phyloP scores from a whole-genome alignment of 2,113 vertebrate genomes.

The Globicephala melas region DNA sequence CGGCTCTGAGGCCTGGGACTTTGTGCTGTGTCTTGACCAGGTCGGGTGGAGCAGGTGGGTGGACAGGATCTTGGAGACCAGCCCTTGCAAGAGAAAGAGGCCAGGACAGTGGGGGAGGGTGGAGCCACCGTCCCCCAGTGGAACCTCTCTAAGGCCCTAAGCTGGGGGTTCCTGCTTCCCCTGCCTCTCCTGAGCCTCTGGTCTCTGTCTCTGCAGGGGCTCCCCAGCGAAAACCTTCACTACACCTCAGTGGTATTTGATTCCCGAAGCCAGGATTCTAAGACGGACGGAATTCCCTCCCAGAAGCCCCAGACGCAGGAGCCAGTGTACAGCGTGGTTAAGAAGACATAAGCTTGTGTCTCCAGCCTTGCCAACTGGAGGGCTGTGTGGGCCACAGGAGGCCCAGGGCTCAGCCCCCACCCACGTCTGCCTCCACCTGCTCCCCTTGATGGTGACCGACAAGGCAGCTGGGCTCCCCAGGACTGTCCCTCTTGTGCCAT shows the following conservation, averaged over 20 bases:
- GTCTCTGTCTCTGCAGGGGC: not conserved
- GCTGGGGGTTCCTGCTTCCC: not conserved
- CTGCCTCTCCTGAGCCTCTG: not conserved
- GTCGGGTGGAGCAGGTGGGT: rapidly evolving
- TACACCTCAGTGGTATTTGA: not conserved
- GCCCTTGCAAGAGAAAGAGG: not conserved
- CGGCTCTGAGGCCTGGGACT: not conserved
- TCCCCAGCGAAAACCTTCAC: not conserved
- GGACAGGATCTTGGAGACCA: not conserved
- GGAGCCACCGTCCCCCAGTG: rapidly evolving
- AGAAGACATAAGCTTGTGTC: not conserved
- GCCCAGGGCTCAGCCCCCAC: not conserved
- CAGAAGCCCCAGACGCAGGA: not conserved
- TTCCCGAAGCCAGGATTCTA: not conserved
- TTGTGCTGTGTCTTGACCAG: not conserved
- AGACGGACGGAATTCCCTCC: rapidly evolving
- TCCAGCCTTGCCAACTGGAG: not conserved
- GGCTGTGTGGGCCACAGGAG: not conserved
- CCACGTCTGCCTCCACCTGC: not conserved
- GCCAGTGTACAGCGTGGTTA: conserved; percentile 26
- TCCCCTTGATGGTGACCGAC: rapidly evolving
- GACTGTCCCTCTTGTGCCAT: not conserved
- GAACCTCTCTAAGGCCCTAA: too few species aligned
- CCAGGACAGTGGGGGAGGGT: not conserved
- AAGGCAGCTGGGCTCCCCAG: not conserved